Conservation (phyloP, 2,888 invertebrate species). For the Cheilosia impressa region DNA sequence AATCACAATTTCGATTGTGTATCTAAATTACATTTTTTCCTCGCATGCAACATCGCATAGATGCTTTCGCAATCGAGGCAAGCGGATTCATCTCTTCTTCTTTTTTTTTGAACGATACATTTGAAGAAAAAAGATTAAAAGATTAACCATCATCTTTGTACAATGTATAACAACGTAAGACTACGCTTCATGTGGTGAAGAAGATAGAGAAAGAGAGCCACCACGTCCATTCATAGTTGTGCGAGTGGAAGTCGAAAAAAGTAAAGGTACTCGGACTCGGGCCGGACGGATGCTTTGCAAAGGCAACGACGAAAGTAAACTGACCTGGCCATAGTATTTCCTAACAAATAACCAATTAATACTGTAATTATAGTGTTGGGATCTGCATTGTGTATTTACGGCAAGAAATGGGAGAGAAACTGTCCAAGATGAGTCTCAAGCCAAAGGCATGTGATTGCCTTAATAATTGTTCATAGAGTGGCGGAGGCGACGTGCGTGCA, state of each 20-base stretch:
- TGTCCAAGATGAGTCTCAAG: not conserved
- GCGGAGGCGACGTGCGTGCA: not conserved
- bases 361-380: slow-evolving; percentile 45
- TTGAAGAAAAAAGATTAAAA: slow-evolving; percentile 54
- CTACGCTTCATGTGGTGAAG: slow-evolving; percentile 26
- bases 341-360: slow-evolving; percentile 52
- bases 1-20: slow-evolving; percentile 31
- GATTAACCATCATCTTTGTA: slow-evolving; percentile 39
- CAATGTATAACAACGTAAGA: slow-evolving; percentile 13
- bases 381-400: slow-evolving; percentile 11
- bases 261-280: slow-evolving; percentile 5
- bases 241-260: slow-evolving; percentile 11
- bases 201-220: slow-evolving; percentile 28
- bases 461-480: not conserved
- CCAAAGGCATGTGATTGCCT: not conserved
- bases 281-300: not conserved
- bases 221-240: slow-evolving; percentile 20
- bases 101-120: slow-evolving; percentile 40
- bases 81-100: slow-evolving; percentile 34
- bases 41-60: slow-evolving; percentile 44
- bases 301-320: slow-evolving; percentile 46
- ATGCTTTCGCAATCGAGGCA: slow-evolving; percentile 63
- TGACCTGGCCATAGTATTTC: slow-evolving; percentile 37
- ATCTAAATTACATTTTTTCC: slow-evolving; percentile 25
- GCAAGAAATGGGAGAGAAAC: not conserved